A percentile compares a stretch with the other conserved stretches of the same genome.
These are phyloP conservation scores for Lasaia peninsularis DNA, from an alignment of 1,140 invertebrate genomes.

Conservation along the genomic window DNA sequence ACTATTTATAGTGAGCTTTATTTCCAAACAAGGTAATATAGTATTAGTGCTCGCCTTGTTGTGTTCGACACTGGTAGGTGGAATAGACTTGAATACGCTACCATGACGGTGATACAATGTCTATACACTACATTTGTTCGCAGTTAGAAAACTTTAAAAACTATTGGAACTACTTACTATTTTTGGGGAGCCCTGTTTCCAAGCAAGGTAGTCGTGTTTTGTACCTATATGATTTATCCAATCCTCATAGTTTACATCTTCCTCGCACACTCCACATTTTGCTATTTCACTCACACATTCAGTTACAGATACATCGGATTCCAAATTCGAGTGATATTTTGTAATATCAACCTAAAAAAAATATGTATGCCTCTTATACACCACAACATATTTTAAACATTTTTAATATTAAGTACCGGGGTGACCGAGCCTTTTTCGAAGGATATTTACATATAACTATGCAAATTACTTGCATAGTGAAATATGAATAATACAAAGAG, in stretches of 20 bases:
- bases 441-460: too few relatives aligned
- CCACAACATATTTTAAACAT: too few relatives aligned
- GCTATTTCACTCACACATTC: conserved; percentile 8
- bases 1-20: too few relatives aligned
- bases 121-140: background rate
- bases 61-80: too few relatives aligned
- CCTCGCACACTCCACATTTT: conserved; percentile 57
- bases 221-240: conserved; percentile 45
- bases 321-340: background rate
- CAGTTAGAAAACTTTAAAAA: background rate
- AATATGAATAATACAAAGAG: too few relatives aligned
- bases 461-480: too few relatives aligned
- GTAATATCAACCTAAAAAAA: background rate
- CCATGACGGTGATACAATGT: background rate
- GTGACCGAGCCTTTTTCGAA: too few relatives aligned
- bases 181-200: conserved; percentile 37
- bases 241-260: conserved; percentile 23
- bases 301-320: background rate
- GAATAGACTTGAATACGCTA: background rate
- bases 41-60: too few relatives aligned
- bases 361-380: too few relatives aligned
- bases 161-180: conserved; percentile 32
- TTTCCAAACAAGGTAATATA: too few relatives aligned
- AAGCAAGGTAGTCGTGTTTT: conserved; percentile 50
- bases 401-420: too few relatives aligned